Evolutionary conservation across 1,140 invertebrate genomes (phyloP), one percentile per base, ranked within the genome.

Genomic region (Leptinotarsa defecta): DNA sequence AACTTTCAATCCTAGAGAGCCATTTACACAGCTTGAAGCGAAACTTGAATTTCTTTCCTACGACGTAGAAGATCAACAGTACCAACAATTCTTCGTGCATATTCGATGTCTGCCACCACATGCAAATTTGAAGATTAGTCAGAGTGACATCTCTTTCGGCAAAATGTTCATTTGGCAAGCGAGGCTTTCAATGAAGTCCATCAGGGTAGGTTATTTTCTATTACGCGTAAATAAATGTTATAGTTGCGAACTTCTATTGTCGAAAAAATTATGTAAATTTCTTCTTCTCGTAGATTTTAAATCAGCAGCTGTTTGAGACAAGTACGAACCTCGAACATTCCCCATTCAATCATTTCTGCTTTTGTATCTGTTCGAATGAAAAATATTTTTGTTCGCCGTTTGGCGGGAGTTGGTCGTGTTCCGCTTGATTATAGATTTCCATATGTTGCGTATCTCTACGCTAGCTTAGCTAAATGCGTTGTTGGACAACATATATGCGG

Each of bases 91-190:
- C 48, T 74, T 64, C 48, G 17, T 80, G 4, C n/a, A 34, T 13
- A 13, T 80, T 13, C 62, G 4, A 48, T 78, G 77, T 71, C 43
- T 71, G 2, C 79, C 77, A n/a, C 67, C 52, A 34, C 71, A 68
- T 74, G 63, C 71, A 4, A 24, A 80, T 5, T 48, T 80, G 20
- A 68, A 71, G 48, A 76, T 80, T 22, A 27, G 15, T 19, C 73
- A 73, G 19, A n/a, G n/a, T 20, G 3, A n/a, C 1, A 64, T 80
- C 17, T n/a, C 72, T 71, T 80, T 80, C 71, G 77, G 77, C n/a
- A 57, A 65, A 22, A 77, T 80, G 13, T 77, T 77, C 4, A 77
- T 78, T 13, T 80, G 79, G 79, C 73, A 76, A 63, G 71, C 77
- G 8, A 68, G 20, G 8, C 15, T 20, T 11, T 24, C 27, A 61